Base-by-base conservation (phyloP, 2,113 vertebrate species). In the Trachemys scripta region DNA sequence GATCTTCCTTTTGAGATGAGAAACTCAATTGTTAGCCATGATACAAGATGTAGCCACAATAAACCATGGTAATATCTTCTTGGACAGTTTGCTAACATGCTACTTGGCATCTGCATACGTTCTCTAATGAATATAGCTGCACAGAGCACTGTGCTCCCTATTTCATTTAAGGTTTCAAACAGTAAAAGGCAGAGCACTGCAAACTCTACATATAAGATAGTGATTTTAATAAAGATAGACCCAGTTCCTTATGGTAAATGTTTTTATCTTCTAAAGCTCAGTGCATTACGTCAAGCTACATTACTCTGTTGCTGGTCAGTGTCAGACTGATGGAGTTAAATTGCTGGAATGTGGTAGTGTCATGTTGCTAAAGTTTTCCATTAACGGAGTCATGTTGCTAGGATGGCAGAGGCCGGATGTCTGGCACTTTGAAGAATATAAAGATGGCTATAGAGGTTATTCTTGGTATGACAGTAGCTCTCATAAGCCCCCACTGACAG, bases 201-300 rank as follows among this genome's bases (percentile, higher is more conserved):
- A 0, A 2, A 0, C 38, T 88, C 81, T n/a, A 35, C 0, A 0
- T 5, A 45, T 89, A 85, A 47, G 13, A 50, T 0, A 54, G 59
- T 75, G 80, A 88, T 96, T 87, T 62, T 91, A 90, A 92, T 35
- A 86, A 89, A 94, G 51, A 42, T 11, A 86, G 96, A 81, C 81
- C 69, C 13, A 75, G 81, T 91, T 94, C 45, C 87, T 86, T 62
- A 45, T 4, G 31, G 31, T 62, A 62, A 62, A n/a, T 76, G 42
- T 72, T 95, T 50, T 87, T 83, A 0, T 2, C 81, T 87, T 88
- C 78, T 47, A 24, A 62, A 79, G 45, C 85, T 87, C 0, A 1
- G 72, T 53, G 0, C 38, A 75, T 25, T 82, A 29, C 7, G 47
- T 79, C 85, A 91, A 65, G 29, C 75, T 95, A 75, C 56, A 53